Evolutionary conservation across 2,888 invertebrate species (phyloP).

Genomic region (Epistrophe grossulariae): DNA sequence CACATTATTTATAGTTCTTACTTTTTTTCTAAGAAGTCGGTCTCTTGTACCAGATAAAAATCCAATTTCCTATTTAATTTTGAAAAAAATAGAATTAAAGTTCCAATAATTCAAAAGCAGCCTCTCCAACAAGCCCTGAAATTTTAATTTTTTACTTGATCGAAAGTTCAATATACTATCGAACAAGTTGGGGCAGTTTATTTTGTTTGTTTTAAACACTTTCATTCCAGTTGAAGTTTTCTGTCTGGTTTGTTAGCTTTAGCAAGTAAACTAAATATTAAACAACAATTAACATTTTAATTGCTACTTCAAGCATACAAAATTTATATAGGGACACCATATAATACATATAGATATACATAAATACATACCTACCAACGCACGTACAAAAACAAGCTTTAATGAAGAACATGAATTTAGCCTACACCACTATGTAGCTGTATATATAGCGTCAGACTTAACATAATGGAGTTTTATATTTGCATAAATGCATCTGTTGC

Average conservation of each 20-base stretch:
- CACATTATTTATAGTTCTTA: too few relatives aligned
- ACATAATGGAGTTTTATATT: constrained; percentile 40
- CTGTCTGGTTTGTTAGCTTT: not conserved
- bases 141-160: not conserved
- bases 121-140: not conserved
- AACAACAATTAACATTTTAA: constrained; percentile 57
- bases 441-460: not conserved
- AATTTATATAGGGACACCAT: not conserved
- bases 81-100: too few relatives aligned
- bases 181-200: not conserved
- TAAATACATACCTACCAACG: not conserved
- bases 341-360: not conserved
- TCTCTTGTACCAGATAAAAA: too few relatives aligned
- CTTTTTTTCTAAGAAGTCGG: too few relatives aligned
- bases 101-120: too few relatives aligned
- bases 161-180: not conserved
- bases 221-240: not conserved
- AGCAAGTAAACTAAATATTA: constrained; percentile 18
- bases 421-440: not conserved
- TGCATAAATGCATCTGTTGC: constrained; percentile 37
- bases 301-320: constrained; percentile 39
- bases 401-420: constrained; percentile 10
- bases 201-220: not conserved
- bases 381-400: not conserved
- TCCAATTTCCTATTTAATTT: too few relatives aligned